These are phyloP conservation scores for Aurelia sp. DNA, from an alignment of 30 jellyfish, hydroid and myxozoan genomes.

Conservation along the genomic window DNA sequence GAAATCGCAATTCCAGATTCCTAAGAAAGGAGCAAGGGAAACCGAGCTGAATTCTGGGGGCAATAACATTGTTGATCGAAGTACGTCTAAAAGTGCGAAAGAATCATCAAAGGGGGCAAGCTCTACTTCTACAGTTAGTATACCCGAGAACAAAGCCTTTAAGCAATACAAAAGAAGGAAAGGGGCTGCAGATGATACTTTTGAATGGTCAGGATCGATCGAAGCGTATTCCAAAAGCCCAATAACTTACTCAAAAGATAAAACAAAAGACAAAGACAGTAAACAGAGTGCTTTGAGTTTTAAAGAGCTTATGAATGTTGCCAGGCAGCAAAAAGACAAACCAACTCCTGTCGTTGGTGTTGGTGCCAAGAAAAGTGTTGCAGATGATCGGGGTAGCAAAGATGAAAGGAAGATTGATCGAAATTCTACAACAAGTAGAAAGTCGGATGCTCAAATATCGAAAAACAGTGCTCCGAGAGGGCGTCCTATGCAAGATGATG, in stretches of 20 bases:
- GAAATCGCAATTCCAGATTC: neutral
- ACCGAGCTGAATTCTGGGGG: neutral
- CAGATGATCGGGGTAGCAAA: too few relatives aligned
- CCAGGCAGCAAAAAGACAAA: slow-evolving; percentile 69
- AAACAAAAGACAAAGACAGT: neutral
- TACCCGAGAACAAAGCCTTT: neutral
- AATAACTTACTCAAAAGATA: neutral
- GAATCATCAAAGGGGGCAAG: neutral
- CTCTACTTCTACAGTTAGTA: neutral
- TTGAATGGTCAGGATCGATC: slow-evolving; percentile 72
- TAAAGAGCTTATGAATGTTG: slow-evolving; percentile 78
- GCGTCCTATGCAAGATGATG: too few relatives aligned
- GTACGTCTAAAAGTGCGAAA: neutral
- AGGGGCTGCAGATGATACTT: slow-evolving; percentile 24
- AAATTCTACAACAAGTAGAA: too few relatives aligned
- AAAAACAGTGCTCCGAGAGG: too few relatives aligned
- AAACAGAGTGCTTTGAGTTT: slow-evolving; percentile 67
- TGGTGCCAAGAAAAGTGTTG: too few relatives aligned
- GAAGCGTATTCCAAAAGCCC: too few relatives aligned
- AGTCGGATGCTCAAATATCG: too few relatives aligned
- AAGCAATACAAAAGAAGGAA: slow-evolving; percentile 38
- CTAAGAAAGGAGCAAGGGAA: neutral
- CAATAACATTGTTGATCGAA: neutral
- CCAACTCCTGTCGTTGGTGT: slow-evolving; percentile 18
- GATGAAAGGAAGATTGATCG: too few relatives aligned